Percentiles rank a stretch among this genome's conserved stretches.
phyloP scores from a whole-genome alignment of 2,113 vertebrate genomes.

The Murina feae region DNA sequence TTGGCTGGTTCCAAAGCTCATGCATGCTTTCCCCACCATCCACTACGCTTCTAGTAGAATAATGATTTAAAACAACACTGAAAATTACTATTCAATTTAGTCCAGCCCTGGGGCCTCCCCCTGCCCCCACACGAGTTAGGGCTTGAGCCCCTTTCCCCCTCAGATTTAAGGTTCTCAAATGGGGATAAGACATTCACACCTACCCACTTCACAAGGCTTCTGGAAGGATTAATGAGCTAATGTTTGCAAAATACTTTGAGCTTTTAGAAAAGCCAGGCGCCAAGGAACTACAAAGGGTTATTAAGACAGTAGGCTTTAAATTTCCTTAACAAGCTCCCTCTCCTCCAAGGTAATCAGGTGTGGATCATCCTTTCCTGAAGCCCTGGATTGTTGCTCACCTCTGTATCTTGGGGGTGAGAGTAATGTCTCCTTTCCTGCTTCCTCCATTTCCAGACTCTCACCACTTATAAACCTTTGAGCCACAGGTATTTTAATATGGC shows the following conservation, averaged over 20 bases:
- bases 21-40: background rate
- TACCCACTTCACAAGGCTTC: slow-evolving; percentile 68
- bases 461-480: background rate
- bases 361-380: slow-evolving; percentile 40
- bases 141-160: background rate
- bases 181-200: slow-evolving; percentile 55
- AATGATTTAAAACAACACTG: background rate
- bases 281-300: slow-evolving; percentile 73
- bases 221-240: slow-evolving; percentile 71
- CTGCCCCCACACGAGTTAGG: background rate
- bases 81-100: background rate
- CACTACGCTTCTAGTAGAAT: background rate
- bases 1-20: background rate
- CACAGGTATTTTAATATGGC: background rate
- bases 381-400: background rate
- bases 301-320: slow-evolving; percentile 70
- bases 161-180: slow-evolving; percentile 37
- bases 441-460: slow-evolving; percentile 5
- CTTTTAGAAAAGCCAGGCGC: slow-evolving; percentile 71
- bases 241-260: slow-evolving; percentile 75
- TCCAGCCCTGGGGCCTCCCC: background rate
- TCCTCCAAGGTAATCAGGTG: slow-evolving; percentile 52
- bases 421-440: background rate
- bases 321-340: slow-evolving; percentile 70
- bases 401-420: background rate